These are phyloP conservation scores for Sebastiscus tertius DNA, from an alignment of 2,797 vertebrate species.

Conservation along the genomic window DNA sequence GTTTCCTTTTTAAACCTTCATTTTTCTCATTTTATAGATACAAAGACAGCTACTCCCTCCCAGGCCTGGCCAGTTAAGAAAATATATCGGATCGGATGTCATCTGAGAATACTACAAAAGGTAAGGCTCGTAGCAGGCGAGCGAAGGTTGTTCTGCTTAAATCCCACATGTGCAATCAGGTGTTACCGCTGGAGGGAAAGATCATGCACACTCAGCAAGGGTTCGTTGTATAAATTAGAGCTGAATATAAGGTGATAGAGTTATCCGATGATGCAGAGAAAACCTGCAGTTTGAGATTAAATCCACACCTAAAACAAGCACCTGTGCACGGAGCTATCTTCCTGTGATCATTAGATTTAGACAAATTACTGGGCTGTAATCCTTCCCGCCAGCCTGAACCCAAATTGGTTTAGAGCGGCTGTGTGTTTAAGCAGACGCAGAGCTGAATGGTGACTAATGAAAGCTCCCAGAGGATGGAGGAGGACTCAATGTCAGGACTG, in stretches of 20 bases:
- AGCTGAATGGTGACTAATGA: conserved; percentile 31
- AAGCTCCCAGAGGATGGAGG: conserved; percentile 4
- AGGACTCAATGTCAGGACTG: not conserved
- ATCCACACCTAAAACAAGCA: not conserved
- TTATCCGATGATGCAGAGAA: not conserved
- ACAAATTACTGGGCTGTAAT: not conserved
- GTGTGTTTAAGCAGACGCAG: conserved; percentile 14
- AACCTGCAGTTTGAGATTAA: not conserved
- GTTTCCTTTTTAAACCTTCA: not conserved
- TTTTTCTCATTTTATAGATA: conserved; percentile 38
- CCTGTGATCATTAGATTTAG: not conserved
- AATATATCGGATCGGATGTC: not conserved
- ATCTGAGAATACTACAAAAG: conserved; percentile 29
- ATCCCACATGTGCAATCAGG: not conserved
- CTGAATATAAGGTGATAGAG: not conserved
- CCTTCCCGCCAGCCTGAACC: conserved; percentile 7
- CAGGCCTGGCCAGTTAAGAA: conserved; percentile 70
- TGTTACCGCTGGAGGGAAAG: not conserved
- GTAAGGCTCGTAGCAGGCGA: conserved; percentile 2
- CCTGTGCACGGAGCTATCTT: not conserved
- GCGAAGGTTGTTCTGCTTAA: not conserved
- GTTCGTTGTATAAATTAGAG: not conserved
- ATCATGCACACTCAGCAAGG: conserved; percentile 14
- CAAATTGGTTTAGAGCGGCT: conserved; percentile 8
- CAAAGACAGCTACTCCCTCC: conserved; percentile 63